phyloP scores from a whole-genome alignment of 2,888 invertebrate genomes.

The Plebejus melissa region DNA sequence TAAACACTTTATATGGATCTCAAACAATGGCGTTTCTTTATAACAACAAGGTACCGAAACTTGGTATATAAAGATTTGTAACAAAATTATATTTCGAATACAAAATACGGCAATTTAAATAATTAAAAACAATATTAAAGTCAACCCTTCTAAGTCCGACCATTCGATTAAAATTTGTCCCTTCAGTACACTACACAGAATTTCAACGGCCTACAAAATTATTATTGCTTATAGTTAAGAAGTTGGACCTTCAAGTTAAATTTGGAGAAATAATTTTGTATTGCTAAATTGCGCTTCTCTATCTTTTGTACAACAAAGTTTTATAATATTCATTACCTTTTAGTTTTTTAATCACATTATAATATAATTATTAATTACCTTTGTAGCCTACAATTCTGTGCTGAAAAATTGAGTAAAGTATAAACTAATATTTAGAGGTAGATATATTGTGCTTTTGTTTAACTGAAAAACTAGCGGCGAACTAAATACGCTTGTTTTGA shows the following conservation, averaged over 20 bases:
- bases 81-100: not conserved
- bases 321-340: not conserved
- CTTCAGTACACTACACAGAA: not conserved
- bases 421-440: too few species aligned
- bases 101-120: not conserved
- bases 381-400: too few species aligned
- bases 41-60: not conserved
- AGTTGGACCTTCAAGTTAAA: not conserved
- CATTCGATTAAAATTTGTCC: not conserved
- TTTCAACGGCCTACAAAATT: slow-evolving; percentile 3
- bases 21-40: not conserved
- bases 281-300: not conserved
- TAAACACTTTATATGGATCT: not conserved
- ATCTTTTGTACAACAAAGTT: not conserved
- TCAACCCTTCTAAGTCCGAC: not conserved
- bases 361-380: too few species aligned
- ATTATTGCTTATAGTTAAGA: slow-evolving; percentile 15
- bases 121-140: not conserved
- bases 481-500: too few species aligned
- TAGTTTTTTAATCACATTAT: too few species aligned
- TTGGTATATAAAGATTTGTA: too few species aligned
- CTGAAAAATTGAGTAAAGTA: too few species aligned
- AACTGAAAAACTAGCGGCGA: too few species aligned
- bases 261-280: not conserved
- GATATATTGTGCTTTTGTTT: too few species aligned